These are phyloP conservation scores for Coracopsis vasa DNA, from an alignment of 2,113 vertebrate genomes.

Conservation along the genomic window DNA sequence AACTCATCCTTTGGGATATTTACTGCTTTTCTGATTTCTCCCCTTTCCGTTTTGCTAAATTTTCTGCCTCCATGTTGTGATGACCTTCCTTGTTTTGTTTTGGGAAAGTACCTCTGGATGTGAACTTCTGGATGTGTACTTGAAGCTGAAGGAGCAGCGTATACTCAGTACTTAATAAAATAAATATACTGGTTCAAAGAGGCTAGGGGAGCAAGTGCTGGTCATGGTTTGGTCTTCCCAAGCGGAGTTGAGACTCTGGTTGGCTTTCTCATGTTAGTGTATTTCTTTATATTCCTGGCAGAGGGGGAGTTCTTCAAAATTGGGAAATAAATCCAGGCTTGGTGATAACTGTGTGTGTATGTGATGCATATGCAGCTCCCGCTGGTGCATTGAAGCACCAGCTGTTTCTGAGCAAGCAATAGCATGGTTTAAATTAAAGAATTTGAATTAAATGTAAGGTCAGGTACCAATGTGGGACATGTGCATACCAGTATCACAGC, in stretches of 20 bases:
- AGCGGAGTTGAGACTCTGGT: neutral
- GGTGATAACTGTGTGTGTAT: neutral
- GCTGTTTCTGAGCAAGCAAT: neutral
- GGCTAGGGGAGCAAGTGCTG: neutral
- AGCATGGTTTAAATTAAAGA: neutral
- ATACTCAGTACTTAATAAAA: neutral
- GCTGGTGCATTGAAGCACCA: neutral
- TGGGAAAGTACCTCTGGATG: neutral
- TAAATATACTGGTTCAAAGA: neutral
- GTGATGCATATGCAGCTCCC: neutral
- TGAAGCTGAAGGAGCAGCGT: neutral
- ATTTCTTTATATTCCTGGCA: neutral
- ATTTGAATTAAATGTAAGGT: neutral
- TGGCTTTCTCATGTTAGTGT: neutral
- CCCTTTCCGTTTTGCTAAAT: neutral
- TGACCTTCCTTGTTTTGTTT: neutral
- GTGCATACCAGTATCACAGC: neutral
- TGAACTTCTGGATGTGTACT: neutral
- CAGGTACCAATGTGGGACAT: neutral
- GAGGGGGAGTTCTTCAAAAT: neutral
- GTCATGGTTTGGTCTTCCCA: neutral
- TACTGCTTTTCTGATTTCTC: neutral
- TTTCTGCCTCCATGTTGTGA: neutral
- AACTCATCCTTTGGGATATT: neutral
- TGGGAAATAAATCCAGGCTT: neutral